phyloP scores from a whole-genome alignment of 2,888 invertebrate species.

The Antheraea assamensis region DNA sequence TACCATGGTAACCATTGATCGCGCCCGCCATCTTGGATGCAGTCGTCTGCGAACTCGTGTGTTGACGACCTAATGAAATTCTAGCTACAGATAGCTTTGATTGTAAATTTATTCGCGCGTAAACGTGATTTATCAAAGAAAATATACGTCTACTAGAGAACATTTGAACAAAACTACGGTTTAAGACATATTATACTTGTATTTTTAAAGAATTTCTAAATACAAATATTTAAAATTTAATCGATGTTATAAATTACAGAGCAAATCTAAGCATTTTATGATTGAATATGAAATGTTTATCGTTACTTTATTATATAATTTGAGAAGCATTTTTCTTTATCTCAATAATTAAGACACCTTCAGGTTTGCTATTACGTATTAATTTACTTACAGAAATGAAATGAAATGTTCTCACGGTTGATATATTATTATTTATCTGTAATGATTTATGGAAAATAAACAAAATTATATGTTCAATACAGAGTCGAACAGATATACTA shows the following conservation, averaged over 20 bases:
- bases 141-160: not conserved
- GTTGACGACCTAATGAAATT: slow-evolving; percentile 15
- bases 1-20: slow-evolving; percentile 77
- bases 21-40: slow-evolving; percentile 72
- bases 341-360: not conserved
- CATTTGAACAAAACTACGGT: not conserved
- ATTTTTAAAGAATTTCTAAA: not conserved
- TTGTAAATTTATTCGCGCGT: slow-evolving; percentile 15
- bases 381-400: not conserved
- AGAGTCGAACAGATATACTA: not conserved
- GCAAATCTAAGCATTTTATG: not conserved
- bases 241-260: too few relatives aligned
- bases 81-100: slow-evolving; percentile 4
- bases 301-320: not conserved
- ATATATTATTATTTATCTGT: too few relatives aligned
- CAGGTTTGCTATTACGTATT: not conserved
- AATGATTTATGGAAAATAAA: not conserved
- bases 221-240: too few relatives aligned
- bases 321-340: not conserved
- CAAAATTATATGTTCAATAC: not conserved
- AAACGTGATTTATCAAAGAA: not conserved
- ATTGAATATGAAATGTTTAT: not conserved
- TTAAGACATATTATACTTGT: not conserved
- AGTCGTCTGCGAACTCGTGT: slow-evolving; percentile 62
- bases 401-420: too few relatives aligned